Evolutionary conservation across 2,113 vertebrate genomes (phyloP).

Genomic region (zebrafish (Danio rerio)): GRCz12tu NC_133178.1:37428501-37429000

Average conservation of each 20-base stretch:
- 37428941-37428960: slow-evolving; percentile 11
- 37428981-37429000: not conserved
- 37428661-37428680: not conserved
- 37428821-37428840: slow-evolving; percentile 28
- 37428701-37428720: not conserved
- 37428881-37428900: slow-evolving; percentile 7
- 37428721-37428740: slow-evolving; percentile 25
- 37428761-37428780: not conserved
- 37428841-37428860: slow-evolving; percentile 21
- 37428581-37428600: not conserved
- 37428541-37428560: too few relatives aligned
- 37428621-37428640: not conserved
- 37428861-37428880: slow-evolving; percentile 25
- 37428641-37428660: not conserved
- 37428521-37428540: too few relatives aligned
- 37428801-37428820: slow-evolving; percentile 10
- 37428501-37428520: too few relatives aligned
- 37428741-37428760: slow-evolving; percentile 3
- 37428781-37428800: not conserved
- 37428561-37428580: not conserved
- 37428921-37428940: slow-evolving; percentile 27
- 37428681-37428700: slow-evolving; percentile 2
- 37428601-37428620: not conserved
- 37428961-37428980: slow-evolving; percentile 27
- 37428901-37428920: slow-evolving; percentile 33